Conservation (phyloP, 2,797 vertebrate genomes). For the Pangasius macronema region DNA sequence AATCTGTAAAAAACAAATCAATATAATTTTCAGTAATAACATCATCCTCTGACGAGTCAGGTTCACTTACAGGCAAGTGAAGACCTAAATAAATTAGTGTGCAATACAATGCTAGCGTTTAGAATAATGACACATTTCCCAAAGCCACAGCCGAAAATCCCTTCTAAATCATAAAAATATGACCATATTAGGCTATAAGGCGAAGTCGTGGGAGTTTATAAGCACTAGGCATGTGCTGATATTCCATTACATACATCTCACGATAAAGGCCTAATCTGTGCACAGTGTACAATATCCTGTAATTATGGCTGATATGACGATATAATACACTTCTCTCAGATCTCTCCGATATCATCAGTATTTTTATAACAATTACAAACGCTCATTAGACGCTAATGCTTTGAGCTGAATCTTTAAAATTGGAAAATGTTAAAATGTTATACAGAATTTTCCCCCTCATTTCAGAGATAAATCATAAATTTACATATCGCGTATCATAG, state of each 20-base stretch:
- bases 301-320: not conserved
- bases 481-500: not conserved
- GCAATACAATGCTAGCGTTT: not conserved
- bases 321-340: not conserved
- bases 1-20: slow-evolving; percentile 61
- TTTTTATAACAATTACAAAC: not conserved
- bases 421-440: not conserved
- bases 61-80: not conserved
- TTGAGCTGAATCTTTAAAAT: not conserved
- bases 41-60: not conserved
- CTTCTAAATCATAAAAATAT: not conserved
- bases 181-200: not conserved
- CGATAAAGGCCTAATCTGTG: not conserved
- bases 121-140: not conserved
- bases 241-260: not conserved
- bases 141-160: not conserved
- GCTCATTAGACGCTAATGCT: not conserved
- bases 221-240: not conserved
- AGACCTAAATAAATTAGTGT: not conserved
- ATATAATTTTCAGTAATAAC: slow-evolving; percentile 9
- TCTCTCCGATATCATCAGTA: not conserved
- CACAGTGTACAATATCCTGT: not conserved
- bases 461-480: not conserved
- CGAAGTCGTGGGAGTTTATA: not conserved
- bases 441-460: not conserved